These are phyloP conservation scores for Grantiella picta DNA, from an alignment of 2,113 vertebrate genomes.

Conservation along the genomic window DNA sequence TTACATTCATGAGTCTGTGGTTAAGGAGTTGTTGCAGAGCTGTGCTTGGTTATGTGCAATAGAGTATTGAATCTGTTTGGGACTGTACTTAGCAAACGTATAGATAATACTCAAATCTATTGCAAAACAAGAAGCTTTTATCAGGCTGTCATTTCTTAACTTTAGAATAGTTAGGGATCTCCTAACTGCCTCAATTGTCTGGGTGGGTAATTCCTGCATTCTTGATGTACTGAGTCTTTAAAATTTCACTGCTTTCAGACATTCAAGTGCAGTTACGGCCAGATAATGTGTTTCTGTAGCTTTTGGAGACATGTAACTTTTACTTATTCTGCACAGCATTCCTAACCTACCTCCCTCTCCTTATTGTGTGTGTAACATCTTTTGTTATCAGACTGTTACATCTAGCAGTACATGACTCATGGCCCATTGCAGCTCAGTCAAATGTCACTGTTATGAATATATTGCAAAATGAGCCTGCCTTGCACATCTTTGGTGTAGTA, in stretches of 20 bases:
- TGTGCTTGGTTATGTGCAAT: not conserved
- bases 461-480: not conserved
- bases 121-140: not conserved
- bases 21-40: not conserved
- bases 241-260: not conserved
- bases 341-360: not conserved
- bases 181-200: not conserved
- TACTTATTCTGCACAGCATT: not conserved
- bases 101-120: not conserved
- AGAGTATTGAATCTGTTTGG: not conserved
- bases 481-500: not conserved
- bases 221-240: not conserved
- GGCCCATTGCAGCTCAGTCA: not conserved
- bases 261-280: not conserved
- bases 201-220: not conserved
- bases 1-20: not conserved
- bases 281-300: not conserved
- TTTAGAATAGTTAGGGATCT: not conserved
- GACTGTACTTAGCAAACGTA: not conserved
- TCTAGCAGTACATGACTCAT: not conserved
- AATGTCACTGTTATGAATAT: slow-evolving; percentile 14
- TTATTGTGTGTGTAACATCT: not conserved
- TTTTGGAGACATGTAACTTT: not conserved
- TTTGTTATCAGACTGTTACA: not conserved
- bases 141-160: not conserved